Evolutionary conservation across 2,113 vertebrate genomes (phyloP).

Genomic region (Siniperca chuatsi): DNA sequence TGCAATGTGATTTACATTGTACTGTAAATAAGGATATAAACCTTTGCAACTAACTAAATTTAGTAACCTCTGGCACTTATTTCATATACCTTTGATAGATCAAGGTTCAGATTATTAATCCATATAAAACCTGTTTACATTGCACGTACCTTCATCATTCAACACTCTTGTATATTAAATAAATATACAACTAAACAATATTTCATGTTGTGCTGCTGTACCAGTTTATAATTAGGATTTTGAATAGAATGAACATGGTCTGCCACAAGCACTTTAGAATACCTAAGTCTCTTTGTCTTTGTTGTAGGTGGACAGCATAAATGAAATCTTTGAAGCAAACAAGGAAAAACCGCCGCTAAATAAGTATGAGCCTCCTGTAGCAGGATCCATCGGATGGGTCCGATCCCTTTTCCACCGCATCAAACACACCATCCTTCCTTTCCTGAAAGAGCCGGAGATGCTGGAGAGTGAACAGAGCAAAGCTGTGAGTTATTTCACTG

Average conservation of each 20-base stretch:
- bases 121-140: not conserved
- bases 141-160: not conserved
- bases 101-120: not conserved
- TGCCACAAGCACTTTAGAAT: not conserved
- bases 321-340: slow-evolving; percentile 85
- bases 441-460: slow-evolving; percentile 87
- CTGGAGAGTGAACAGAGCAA: slow-evolving; percentile 83
- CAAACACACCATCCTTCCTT: slow-evolving; percentile 86
- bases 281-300: slow-evolving; percentile 1
- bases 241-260: not conserved
- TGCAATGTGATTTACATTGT: not conserved
- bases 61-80: not conserved
- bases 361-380: slow-evolving; percentile 89
- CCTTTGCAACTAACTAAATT: not conserved
- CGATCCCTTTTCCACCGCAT: slow-evolving; percentile 87
- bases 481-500: slow-evolving; percentile 74
- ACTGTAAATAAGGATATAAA: not conserved
- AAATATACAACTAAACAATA: not conserved
- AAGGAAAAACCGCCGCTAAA: slow-evolving; percentile 85
- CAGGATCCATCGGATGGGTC: slow-evolving; percentile 93
- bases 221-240: not conserved
- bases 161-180: not conserved
- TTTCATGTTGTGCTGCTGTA: not conserved
- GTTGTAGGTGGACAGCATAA: slow-evolving; percentile 86
- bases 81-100: not conserved